Conservation (phyloP, 37 sponge, comb jelly and placozoan genomes). For the Amphimedon queenslandica region DNA sequence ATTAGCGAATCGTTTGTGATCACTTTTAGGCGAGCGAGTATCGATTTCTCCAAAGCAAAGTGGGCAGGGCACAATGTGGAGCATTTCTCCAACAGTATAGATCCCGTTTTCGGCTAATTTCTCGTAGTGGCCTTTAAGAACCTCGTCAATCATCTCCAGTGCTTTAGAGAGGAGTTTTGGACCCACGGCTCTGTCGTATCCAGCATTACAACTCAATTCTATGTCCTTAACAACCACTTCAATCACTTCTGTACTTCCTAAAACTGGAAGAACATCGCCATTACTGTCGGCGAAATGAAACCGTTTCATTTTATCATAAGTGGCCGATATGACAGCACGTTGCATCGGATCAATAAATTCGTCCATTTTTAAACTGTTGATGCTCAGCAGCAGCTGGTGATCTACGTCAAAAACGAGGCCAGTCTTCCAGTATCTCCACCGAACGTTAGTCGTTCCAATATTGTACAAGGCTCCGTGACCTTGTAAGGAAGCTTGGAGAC, state of each 20-base stretch:
- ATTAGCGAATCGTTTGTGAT: neutral
- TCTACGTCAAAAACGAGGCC: slow-evolving; percentile 55
- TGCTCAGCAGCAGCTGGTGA: slow-evolving; percentile 23
- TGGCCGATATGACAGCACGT: neutral
- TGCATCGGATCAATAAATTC: slow-evolving; percentile 34
- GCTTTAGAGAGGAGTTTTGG: slow-evolving; percentile 33
- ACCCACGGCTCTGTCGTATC: neutral
- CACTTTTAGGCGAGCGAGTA: neutral
- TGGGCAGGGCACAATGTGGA: slow-evolving; percentile 52
- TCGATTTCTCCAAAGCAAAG: slow-evolving; percentile 50
- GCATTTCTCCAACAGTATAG: slow-evolving; percentile 26
- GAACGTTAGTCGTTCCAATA: slow-evolving; percentile 26
- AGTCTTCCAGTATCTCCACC: slow-evolving; percentile 77
- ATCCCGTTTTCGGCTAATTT: slow-evolving; percentile 32
- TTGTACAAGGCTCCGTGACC: neutral
- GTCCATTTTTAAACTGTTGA: slow-evolving; percentile 35
- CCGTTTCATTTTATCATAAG: neutral
- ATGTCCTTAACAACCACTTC: slow-evolving; percentile 47
- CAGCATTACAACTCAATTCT: neutral
- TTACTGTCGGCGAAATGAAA: slow-evolving; percentile 11
- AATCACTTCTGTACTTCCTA: slow-evolving; percentile 38
- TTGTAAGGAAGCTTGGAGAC: neutral
- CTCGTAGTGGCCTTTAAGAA: slow-evolving; percentile 62
- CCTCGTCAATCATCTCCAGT: slow-evolving; percentile 45
- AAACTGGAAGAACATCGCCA: slow-evolving; percentile 1